Conservation (phyloP, 2,113 vertebrate genomes). For the Ivindomyrus marchei region DNA sequence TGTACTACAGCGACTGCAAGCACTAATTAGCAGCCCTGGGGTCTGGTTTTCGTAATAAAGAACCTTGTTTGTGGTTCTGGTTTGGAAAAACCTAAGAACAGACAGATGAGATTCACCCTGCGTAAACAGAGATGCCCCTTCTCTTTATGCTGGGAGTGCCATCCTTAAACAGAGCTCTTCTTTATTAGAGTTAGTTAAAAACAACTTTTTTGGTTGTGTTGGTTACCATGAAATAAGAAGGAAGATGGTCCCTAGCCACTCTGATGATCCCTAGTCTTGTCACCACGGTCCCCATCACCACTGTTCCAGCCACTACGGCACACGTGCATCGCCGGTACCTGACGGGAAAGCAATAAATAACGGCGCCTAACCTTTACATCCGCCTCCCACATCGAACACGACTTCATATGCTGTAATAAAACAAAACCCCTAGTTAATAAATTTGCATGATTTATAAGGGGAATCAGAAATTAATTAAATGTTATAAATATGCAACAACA, state of each 20-base stretch:
- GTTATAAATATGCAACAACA: conserved; percentile 59
- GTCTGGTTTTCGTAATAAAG: background rate
- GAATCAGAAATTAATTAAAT: conserved; percentile 42
- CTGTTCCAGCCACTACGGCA: conserved; percentile 21
- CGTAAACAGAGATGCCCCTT: background rate
- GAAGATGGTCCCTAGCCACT: background rate
- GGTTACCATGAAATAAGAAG: background rate
- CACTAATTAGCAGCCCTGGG: background rate
- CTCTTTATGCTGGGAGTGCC: background rate
- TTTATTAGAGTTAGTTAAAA: background rate
- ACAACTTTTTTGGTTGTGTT: background rate
- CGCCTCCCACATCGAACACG: conserved; percentile 55
- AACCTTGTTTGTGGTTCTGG: background rate
- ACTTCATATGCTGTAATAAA: conserved; percentile 60
- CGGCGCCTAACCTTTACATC: conserved; percentile 32
- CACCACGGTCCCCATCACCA: conserved; percentile 7
- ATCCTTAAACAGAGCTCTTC: background rate
- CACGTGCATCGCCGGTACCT: conserved; percentile 33
- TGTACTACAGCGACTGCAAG: background rate
- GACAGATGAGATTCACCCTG: background rate
- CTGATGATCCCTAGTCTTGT: background rate
- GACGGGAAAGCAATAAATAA: conserved; percentile 55
- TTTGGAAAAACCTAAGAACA: background rate
- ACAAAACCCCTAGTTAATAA: conserved; percentile 57
- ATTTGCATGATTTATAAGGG: conserved; percentile 57